Base-by-base conservation (phyloP, 2,797 vertebrate species). In the Orestias chungarensis region DNA sequence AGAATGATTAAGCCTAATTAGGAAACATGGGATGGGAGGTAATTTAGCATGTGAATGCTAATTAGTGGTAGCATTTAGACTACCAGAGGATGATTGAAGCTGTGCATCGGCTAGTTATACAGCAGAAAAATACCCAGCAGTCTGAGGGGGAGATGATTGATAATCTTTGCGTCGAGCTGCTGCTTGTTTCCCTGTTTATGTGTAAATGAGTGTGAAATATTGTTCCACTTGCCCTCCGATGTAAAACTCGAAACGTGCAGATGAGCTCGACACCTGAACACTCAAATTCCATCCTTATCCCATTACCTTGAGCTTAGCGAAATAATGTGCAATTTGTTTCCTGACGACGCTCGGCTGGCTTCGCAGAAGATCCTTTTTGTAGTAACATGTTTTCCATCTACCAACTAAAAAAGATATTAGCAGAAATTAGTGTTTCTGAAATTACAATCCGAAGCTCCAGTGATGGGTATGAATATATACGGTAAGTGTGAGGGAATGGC, bases 11-110 rank as follows among this genome's bases (percentile, higher is more conserved):
- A 91, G 87, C 68, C 87, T 94, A 93, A 94, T 94, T 90, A 93
- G 91, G 91, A 93, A 92, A 93, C 93, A 93, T 90, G 92, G 88
- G 87, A 93, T 90, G 90, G 87, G 89, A 92, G 92, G 88, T 95
- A 93, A 94, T 94, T 94, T 94, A 92, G 90, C 78, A 91, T 93
- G 93, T 88, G 91, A 93, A 92, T 93, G 92, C 90, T 93, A 94
- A 94, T 94, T 94, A 95, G 92, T 80, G 47, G 86, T 91, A 92
- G 92, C 92, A 93, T 94, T 94, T 93, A 91, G 87, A 91, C 84
- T 89, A 88, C 86, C 86, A 92, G 90, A 85, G 70, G 84, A 88
- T 93, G 89, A 93, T 93, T 89, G 89, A 92, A 90, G 87, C 81
- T 29, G 90, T 25, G 89, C 81, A 90, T 86, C 85, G 86, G 84